A percentile compares a stretch with the other conserved stretches of the same genome.
phyloP scores from a whole-genome alignment of 2,888 invertebrate species.

The Drosophila silvestris region DNA sequence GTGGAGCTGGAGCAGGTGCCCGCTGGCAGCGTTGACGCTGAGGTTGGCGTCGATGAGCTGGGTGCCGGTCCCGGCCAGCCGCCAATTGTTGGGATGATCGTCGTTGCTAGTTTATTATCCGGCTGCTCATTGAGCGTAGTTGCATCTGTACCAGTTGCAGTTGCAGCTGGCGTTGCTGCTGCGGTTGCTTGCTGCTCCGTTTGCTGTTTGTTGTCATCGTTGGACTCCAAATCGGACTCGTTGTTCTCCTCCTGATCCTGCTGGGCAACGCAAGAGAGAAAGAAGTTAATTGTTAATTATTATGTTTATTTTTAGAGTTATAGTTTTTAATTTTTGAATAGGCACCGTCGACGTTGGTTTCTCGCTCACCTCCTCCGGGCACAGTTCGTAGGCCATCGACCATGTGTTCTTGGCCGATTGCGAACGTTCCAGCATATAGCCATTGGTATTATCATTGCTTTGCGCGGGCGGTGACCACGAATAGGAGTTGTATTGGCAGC shows the following conservation, averaged over 20 bases:
- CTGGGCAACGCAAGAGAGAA: slow-evolving; percentile 6
- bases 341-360: slow-evolving; percentile 65
- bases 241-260: slow-evolving; percentile 85
- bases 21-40: slow-evolving; percentile 5
- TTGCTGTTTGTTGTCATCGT: slow-evolving; percentile 77
- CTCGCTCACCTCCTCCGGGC: slow-evolving; percentile 88
- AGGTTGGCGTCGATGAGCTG: slow-evolving; percentile 36
- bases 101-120: slow-evolving; percentile 56
- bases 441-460: slow-evolving; percentile 97
- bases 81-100: slow-evolving; percentile 50
- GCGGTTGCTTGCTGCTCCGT: slow-evolving; percentile 19
- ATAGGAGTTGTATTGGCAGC: slow-evolving; percentile 90
- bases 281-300: slow-evolving; percentile 10
- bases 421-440: slow-evolving; percentile 96
- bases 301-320: neutral
- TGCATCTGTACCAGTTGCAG: slow-evolving; percentile 27
- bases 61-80: slow-evolving; percentile 66
- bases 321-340: slow-evolving; percentile 31
- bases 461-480: slow-evolving; percentile 98
- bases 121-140: slow-evolving; percentile 33
- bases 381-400: slow-evolving; percentile 91
- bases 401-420: slow-evolving; percentile 96
- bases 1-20: slow-evolving; percentile 1
- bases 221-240: slow-evolving; percentile 84
- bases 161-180: neutral